phyloP scores from a whole-genome alignment of 2,888 invertebrate species.

The Andrena chrysosceles region DNA sequence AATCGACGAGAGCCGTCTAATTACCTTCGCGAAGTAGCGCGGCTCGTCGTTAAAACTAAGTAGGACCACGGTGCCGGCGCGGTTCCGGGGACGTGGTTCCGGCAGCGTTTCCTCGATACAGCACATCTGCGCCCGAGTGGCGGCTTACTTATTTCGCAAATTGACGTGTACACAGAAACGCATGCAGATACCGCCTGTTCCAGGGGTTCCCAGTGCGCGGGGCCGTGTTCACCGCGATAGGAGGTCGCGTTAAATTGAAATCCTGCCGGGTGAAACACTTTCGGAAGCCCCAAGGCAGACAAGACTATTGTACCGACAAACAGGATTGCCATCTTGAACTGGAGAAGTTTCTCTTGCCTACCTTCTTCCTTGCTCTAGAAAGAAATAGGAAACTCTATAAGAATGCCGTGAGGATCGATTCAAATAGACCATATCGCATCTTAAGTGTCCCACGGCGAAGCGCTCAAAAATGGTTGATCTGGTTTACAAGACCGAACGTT shows the following conservation, averaged over 20 bases:
- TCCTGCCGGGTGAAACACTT: not conserved
- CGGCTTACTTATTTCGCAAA: constrained; percentile 44
- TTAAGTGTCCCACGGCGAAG: too few relatives aligned
- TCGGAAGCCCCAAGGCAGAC: too few relatives aligned
- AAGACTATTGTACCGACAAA: too few relatives aligned
- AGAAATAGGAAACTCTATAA: too few relatives aligned
- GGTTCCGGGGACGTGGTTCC: not conserved
- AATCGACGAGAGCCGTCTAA: constrained; percentile 22
- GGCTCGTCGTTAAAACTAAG: constrained; percentile 30
- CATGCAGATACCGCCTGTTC: constrained; percentile 16
- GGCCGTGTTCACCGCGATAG: not conserved
- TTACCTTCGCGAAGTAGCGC: constrained; percentile 22
- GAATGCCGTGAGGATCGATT: too few relatives aligned
- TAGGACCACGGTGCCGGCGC: not conserved
- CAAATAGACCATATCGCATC: too few relatives aligned
- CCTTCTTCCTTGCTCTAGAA: too few relatives aligned
- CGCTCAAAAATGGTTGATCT: too few relatives aligned
- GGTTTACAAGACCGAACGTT: too few relatives aligned
- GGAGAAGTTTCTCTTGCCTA: too few relatives aligned
- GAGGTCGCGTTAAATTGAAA: not conserved
- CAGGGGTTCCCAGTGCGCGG: constrained; percentile 21
- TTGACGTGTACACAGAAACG: constrained; percentile 31
- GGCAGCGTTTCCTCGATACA: constrained; percentile 19
- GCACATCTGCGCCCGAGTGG: constrained; percentile 1
- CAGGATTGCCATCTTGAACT: too few relatives aligned